Base-by-base conservation (phyloP, 2,113 vertebrate species). In the Phrynosoma platyrhinos region DNA sequence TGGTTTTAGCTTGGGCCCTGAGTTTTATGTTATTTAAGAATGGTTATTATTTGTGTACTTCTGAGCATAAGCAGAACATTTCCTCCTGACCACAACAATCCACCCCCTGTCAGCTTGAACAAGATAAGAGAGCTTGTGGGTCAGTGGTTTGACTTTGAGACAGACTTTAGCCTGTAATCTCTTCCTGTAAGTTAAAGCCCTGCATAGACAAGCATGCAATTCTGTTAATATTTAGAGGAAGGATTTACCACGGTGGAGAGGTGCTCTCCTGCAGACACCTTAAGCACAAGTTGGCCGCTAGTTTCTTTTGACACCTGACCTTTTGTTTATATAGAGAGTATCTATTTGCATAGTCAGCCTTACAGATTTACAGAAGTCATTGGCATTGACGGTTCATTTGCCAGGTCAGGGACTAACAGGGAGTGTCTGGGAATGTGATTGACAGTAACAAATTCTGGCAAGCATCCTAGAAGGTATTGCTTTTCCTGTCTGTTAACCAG, bases 361-460 rank as follows among this genome's bases (percentile, higher is more conserved):
- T 88, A 87, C 30, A 91, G 40, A 90, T 88, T 92, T 71, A 80
- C 88, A 76, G 25, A 64, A 92, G 86, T 85, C 87, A 88, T 40
- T 84, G 42, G 87, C 55, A 83, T 91, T 90, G 82, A 42, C 42
- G 47, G 53, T 30, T 81, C 40, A 20, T 23, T n/a, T 93, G 81
- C 72, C 80, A 87, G 55, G 72, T 93, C 91, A 91, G 84, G 79
- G 92, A 94, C 69, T 89, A 80, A 89, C 87, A 74, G 40, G 27
- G 82, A 89, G 78, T 88, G 87, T 89, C 81, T 91, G 93, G 91
- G 85, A 91, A 85, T 77, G 69, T 90, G 88, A 93, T 87, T 84
- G 87, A 84, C 91, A 93, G 88, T 92, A 90, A 89, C 85, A 88
- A 79, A 92, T 84, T 90, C 89, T 94, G 91, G 87, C 91, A 71